Base-by-base conservation (phyloP, 2,113 vertebrate species). In the Pardalotus punctatus region DNA sequence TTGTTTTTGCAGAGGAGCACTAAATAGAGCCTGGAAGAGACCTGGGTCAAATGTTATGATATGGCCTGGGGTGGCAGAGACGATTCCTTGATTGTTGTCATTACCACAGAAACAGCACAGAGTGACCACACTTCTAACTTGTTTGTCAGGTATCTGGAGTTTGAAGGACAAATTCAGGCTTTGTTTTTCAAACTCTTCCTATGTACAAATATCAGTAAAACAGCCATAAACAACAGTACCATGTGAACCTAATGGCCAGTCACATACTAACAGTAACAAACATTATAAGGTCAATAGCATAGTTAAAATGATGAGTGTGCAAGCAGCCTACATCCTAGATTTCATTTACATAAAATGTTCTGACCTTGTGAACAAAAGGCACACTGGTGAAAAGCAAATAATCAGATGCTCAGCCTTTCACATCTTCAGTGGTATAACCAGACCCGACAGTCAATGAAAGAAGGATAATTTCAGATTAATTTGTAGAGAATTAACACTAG, bases 291-390 rank as follows among this genome's bases (percentile, higher is more conserved):
- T 92, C 90, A 96, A 92, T 42, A 29, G 66, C 36, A 50, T 12
- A 94, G 70, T 95, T 90, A 94, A 94, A 96, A 93, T 92, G 85
- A 94, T 70, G n/a, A 92, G 73, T 92, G 80, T 86, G 42, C 58
- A 77, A 93, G 62, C 62, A 82, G 51, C 40, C 38, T 28, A 62
- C 40, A 69, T 72, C 56, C 66, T 70, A 33, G 79, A 88, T 86
- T 88, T 74, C 86, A 84, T 89, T 96, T 95, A 86, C 89, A 91
- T 86, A 84, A 86, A 86, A 56, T 78, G 33, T 86, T 86, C 67
- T 94, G 92, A 93, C 88, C 79, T 82, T 90, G 73, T 19, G 33
- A 95, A 86, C 31, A 82, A 85, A 85, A 91, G 57, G 23, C 53
- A 80, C 58, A 38, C 45, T 57, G 27, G n/a, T 82, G 74, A 93